Conservation (phyloP, 2,888 invertebrate genomes). For the Ophion ventricosus region DNA sequence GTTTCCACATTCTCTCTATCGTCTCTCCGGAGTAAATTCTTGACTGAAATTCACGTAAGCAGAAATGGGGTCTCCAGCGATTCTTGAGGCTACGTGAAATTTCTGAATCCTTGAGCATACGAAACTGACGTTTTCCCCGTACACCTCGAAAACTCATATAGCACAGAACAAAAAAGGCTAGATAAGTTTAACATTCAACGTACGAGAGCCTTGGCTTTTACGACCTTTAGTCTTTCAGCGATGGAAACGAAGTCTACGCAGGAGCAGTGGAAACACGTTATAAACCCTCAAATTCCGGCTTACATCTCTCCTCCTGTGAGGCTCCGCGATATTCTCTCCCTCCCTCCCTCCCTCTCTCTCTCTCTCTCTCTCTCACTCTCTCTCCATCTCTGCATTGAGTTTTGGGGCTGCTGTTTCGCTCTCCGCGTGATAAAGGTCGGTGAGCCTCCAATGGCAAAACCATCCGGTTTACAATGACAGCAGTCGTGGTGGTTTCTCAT, state of each 20-base stretch:
- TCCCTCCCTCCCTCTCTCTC: conserved; percentile 11
- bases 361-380: conserved; percentile 7
- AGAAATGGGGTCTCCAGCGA: conserved; percentile 15
- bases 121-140: background rate
- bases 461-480: conserved; percentile 68
- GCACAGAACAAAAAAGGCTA: background rate
- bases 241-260: background rate
- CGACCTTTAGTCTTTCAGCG: background rate
- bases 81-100: background rate
- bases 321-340: conserved; percentile 6
- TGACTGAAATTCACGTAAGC: conserved; percentile 21
- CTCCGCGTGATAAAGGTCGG: conserved; percentile 1
- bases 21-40: conserved; percentile 23
- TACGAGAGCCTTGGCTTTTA: background rate
- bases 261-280: conserved; percentile 61
- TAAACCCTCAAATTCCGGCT: conserved; percentile 70
- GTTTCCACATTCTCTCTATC: conserved; percentile 21
- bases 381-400: background rate
- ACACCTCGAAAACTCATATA: background rate
- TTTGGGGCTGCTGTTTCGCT: background rate
- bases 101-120: background rate
- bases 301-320: conserved; percentile 63
- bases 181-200: background rate
- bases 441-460: conserved; percentile 68
- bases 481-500: conserved; percentile 62